phyloP scores from a whole-genome alignment of 2,113 vertebrate species.

The Cyprinodon tularosa region DNA sequence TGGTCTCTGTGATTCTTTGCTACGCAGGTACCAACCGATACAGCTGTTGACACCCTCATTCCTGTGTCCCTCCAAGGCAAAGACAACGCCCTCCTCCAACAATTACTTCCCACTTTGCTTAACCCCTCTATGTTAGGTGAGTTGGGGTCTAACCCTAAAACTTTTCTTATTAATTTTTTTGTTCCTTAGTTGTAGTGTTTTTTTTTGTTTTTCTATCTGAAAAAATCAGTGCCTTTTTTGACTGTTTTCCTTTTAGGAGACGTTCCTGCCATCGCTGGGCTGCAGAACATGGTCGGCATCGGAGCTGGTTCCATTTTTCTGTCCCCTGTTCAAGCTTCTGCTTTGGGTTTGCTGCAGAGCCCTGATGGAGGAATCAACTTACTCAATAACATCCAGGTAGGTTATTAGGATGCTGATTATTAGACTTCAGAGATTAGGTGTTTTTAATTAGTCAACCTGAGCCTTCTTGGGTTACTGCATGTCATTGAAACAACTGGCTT shows the following conservation, averaged over 20 bases:
- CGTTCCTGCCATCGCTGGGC: conserved; percentile 78
- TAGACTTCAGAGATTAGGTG: not conserved
- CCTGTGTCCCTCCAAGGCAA: conserved; percentile 78
- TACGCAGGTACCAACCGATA: conserved; percentile 63
- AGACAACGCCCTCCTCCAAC: conserved; percentile 77
- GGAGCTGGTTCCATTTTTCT: conserved; percentile 79
- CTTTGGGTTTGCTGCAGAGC: conserved; percentile 84
- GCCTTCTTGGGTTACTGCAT: not conserved
- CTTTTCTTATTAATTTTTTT: not conserved
- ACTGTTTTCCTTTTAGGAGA: conserved; percentile 79
- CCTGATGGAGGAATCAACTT: conserved; percentile 78
- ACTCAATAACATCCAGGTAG: conserved; percentile 76
- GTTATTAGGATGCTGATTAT: not conserved
- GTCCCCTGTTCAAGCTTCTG: conserved; percentile 81
- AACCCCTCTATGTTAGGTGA: conserved; percentile 83
- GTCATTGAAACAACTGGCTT: too few species aligned
- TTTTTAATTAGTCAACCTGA: not conserved
- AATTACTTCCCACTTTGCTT: conserved; percentile 83
- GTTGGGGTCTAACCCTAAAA: not conserved
- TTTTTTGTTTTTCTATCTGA: not conserved
- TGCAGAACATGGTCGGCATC: conserved; percentile 79
- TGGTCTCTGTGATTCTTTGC: conserved; percentile 17
- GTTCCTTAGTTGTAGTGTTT: not conserved
- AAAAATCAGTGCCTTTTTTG: conserved; percentile 10
- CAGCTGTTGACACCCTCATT: conserved; percentile 71